Evolutionary conservation across 2,888 invertebrate species (phyloP), one percentile per base, ranked within the genome.

Genomic region (Keiferia lycopersicella): DNA sequence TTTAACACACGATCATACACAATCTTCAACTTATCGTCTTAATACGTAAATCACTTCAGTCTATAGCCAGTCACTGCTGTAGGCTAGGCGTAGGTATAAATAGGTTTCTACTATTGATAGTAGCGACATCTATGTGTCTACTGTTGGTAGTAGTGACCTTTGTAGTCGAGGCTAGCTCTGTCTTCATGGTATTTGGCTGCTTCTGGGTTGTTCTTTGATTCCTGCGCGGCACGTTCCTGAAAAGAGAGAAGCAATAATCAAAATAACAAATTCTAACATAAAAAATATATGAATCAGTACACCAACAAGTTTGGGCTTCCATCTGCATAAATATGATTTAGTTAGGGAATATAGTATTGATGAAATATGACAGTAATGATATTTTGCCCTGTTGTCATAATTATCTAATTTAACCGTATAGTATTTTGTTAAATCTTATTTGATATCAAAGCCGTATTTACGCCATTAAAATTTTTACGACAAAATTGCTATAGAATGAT

Each of bases 91-190:
- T n/a, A n/a, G n/a, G n/a, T 26, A 34, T 56, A 12, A 56, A 56
- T 56, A 34, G 56, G 7, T 34, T 60, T 48, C 12, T 39, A 69
- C 73, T 92, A 84, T 71, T 87, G 92, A 77, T 92, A 91, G 83
- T 95, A 95, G 69, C 92, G 92, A 39, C 95, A 95, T n/a, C 41
- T n/a, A 41, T 41, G 62, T 76, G 76, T 20, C 51, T 88, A 87
- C 73, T 92, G 84, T 71, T 87, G 92, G 77, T 92, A 91, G 83
- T 95, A 95, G 69, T 92, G 92, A 38, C 95, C 95, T 74, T 93
- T 93, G 85, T 94, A 94, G 79, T 94, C 94, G 67, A 93, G 92
- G 61, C 86, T 86, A 51, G 89, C 91, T 67, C 71, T 86, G 22
- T 89, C 88, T 72, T 91, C 86, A 59, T 91, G 83, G 34, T 76